Conservation (phyloP, 2,888 invertebrate species). For the Amphipoea oculea region DNA sequence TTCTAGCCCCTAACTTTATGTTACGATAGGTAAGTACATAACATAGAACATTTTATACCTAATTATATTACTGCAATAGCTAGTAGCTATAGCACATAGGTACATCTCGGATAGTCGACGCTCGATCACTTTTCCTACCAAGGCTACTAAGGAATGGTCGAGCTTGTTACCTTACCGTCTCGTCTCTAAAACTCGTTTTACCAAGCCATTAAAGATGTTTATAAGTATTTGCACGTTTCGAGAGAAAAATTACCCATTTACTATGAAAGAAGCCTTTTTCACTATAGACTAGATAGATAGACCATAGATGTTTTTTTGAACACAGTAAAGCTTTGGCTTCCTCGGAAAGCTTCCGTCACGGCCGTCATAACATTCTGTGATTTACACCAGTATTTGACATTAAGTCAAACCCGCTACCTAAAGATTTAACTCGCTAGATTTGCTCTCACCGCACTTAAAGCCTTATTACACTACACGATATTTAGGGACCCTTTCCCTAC, state of each 20-base stretch:
- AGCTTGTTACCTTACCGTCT: conserved; percentile 26
- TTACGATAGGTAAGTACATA: background rate
- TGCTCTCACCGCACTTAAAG: too few relatives aligned
- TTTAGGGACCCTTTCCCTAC: background rate
- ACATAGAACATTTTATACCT: background rate
- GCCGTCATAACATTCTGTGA: too few relatives aligned
- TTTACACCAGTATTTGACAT: too few relatives aligned
- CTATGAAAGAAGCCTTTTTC: background rate
- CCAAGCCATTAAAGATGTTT: conserved; percentile 3
- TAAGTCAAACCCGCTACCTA: too few relatives aligned
- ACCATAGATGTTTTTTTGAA: background rate
- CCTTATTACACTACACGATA: too few relatives aligned
- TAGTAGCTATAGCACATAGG: background rate
- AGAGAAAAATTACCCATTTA: background rate
- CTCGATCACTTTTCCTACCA: conserved; percentile 43
- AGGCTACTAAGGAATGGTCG: conserved; percentile 14
- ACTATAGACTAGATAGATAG: background rate
- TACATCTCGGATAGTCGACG: conserved; percentile 6
- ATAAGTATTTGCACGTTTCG: background rate
- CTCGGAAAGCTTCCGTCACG: too few relatives aligned
- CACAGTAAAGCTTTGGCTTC: too few relatives aligned
- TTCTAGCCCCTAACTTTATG: background rate
- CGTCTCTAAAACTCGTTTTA: conserved; percentile 25
- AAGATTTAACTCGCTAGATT: too few relatives aligned
- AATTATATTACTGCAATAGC: conserved; percentile 10